Base-by-base conservation (phyloP, 2,888 invertebrate genomes). In the Polydrusus pterygomalis region DNA sequence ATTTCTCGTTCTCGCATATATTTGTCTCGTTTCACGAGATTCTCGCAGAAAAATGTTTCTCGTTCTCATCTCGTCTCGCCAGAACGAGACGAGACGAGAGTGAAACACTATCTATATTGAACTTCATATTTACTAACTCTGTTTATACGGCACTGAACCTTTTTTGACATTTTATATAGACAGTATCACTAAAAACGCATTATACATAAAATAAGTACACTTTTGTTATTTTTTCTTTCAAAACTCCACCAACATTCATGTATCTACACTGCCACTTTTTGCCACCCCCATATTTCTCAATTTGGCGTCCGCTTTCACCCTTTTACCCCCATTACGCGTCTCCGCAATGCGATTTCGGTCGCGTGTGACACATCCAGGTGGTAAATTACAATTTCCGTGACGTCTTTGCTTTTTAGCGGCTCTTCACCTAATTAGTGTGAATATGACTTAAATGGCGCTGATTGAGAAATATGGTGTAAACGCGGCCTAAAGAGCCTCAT, bases 321-420 rank as follows among this genome's bases (percentile, higher is more conserved):
- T 77, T 77, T 74, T 60, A 51, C 63, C 47, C 20, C 70, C 77
- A 77, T 77, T 77, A 77, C 34, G 43, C 60, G 72, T 74, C 77
- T 70, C 77, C 77, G 77, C 77, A 74, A 73, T 74, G 73, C 77
- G 73, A 77, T 77, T 77, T 77, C 69, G 47, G 47, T 47, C 47
- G 47, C 75, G 74, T 75, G 78, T 70, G 78, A 78, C 78, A 78
- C 78, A 78, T 78, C 62, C 72, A 64, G 72, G 75, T 67, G 69
- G 60, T 78, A 78, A 78, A 78, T 75, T 70, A 78, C 70, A 75
- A 78, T 78, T 78, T 69, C 62, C 60, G 67, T 73, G 78, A 72
- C 78, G 65, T 77, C 77, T 74, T 60, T 74, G 77, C 77, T 71
- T 72, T 75, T 75, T 75, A 75, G 75, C 73, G 43, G 77, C 77